Conservation (phyloP, 1,140 invertebrate genomes). For the Olivierus martensii region DNA sequence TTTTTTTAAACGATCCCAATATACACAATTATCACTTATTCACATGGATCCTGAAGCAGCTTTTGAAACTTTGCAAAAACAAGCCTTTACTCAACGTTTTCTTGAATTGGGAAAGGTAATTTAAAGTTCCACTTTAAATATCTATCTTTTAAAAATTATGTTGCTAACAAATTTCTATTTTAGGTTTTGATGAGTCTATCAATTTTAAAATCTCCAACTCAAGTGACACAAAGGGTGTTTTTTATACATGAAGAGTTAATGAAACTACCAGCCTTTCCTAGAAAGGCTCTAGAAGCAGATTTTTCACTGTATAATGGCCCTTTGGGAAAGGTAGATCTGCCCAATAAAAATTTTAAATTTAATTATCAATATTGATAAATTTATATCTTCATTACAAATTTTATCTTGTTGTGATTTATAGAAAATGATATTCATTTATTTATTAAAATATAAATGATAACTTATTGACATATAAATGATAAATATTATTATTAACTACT, state of each 20-base stretch:
- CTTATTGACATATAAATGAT: neutral
- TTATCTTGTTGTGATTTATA: neutral
- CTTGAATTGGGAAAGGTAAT: constrained; percentile 85
- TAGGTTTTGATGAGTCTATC: constrained; percentile 23
- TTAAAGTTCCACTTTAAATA: neutral
- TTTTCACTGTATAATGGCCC: constrained; percentile 82
- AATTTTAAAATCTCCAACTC: constrained; percentile 24
- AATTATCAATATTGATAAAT: neutral
- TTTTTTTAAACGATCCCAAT: constrained; percentile 96
- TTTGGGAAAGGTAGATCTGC: constrained; percentile 58
- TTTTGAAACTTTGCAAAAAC: constrained; percentile 76
- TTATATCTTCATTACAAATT: neutral
- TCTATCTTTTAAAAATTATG: neutral
- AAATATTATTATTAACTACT: no score
- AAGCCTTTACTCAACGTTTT: constrained; percentile 87
- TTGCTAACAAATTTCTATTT: neutral
- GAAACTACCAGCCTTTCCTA: constrained; percentile 94
- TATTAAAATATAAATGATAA: neutral
- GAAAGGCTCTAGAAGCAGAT: constrained; percentile 94
- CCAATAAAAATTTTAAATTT: constrained; percentile 1
- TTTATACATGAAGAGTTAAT: constrained; percentile 98
- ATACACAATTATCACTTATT: constrained; percentile 89
- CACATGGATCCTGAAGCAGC: constrained; percentile 86
- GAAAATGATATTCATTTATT: neutral
- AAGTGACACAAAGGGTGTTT: constrained; percentile 88